Evolutionary conservation across 92 coral and sea anemone genomes (phyloP), one percentile per base, ranked within the genome.

Genomic region (Plumapathes pennacea): DNA sequence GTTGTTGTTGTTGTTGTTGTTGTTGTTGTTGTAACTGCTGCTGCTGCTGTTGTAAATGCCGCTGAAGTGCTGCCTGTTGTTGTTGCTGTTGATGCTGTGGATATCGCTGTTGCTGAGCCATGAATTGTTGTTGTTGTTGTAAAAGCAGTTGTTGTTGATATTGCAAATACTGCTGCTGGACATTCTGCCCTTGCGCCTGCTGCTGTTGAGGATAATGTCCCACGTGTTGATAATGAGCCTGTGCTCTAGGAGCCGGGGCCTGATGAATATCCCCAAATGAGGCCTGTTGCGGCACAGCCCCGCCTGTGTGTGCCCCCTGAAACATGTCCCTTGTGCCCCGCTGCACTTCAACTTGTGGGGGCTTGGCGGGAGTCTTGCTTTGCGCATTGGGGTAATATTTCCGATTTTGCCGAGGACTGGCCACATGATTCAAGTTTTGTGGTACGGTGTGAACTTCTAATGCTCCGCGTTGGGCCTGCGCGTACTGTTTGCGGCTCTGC

Each of bases 341-440:
- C n/a, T n/a, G n/a, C n/a, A n/a, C n/a, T n/a, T n/a, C n/a, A n/a
- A n/a, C n/a, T n/a, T n/a, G n/a, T n/a, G n/a, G n/a, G n/a, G n/a
- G 24, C 27, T 29, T 44, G 54, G n/a, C n/a, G n/a, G n/a, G n/a
- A n/a, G n/a, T n/a, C 32, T 75, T 46, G 54, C 29, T 44, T 41
- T 76, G 69, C 25, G 68, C 57, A 59, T 57, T 64, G 44, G 67
- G 49, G 4, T 58, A 60, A 32, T 44, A 74, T 30, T 83, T 74
- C 25, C 95, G 63, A 52, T 60, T 82, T 50, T 82, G 89, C 42
- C 77, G 74, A 2, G 95, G 95, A 25, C 89, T 86, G 6, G 89
- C 95, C 89, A 86, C 57, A 50, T 82, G 89, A 29, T 77, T 77
- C 50, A 81, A 25, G 38, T 52, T 65, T 42, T 69, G 76, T n/a